Base-by-base conservation (phyloP, 2,113 vertebrate species). In the Sceloporus undulatus region DNA sequence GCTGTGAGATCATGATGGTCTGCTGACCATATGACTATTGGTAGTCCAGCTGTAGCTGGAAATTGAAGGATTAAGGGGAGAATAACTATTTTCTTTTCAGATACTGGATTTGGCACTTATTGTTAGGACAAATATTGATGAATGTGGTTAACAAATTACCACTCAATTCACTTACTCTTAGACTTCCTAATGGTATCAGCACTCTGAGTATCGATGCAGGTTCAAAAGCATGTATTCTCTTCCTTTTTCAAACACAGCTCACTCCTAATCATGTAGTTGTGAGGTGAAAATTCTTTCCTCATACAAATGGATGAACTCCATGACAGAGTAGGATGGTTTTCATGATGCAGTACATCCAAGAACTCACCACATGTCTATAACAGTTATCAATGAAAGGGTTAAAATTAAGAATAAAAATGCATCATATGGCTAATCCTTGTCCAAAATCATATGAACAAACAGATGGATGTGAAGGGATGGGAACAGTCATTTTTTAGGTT, bases 21-120 rank as follows among this genome's bases (percentile, higher is more conserved):
- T 82, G 56, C 25, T 38, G 62, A 77, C 19, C 54, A 66, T 34
- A 79, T 34, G 34, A 21, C 38, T 5, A 6, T 56, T 19, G 40
- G 27, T 66, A 85, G 65, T 27, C 56, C 85, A 52, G 73, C 40
- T 86, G 27, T 78, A 78, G 19, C 27, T 66, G 27, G 16, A 74
- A 54, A 6, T 73, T n/a, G 29, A 34, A 71, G 18, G 59, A 18
- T 62, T 16, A 6, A 34, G 48, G 29, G 48, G 40, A 29, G 42
- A 76, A 10, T 29, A 23, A 40, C 23, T 1, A 42, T 85, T 68
- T 66, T 70, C 8, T 27, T 2, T 48, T 71, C 52, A 52, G 40
- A 70, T 38, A 70, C 48, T 48, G 25, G 38, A 82, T 74, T 73
- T 74, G 56, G 79, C 86, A 87, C 68, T 42, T n/a, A 9, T 74